These are phyloP conservation scores for Apoda limacodes DNA, from an alignment of 2,888 invertebrate species.

Conservation along the genomic window DNA sequence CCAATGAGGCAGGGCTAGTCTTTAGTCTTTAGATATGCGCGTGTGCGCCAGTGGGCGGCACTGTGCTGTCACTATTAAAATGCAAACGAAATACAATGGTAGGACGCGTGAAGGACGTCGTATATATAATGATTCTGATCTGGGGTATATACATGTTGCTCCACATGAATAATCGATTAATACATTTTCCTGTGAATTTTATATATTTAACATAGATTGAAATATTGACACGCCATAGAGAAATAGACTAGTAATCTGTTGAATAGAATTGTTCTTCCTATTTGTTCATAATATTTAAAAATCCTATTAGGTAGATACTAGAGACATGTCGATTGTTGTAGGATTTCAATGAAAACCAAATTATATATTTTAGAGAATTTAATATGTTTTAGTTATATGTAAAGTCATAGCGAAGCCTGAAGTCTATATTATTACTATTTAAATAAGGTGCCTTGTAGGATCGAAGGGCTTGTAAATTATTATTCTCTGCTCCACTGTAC, in stretches of 20 bases:
- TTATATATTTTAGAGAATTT: conserved; percentile 68
- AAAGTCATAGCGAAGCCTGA: conserved; percentile 67
- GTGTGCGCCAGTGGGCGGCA: conserved; percentile 48
- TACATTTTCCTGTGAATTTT: conserved; percentile 49
- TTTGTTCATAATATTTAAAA: conserved; percentile 66
- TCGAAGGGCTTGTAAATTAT: conserved; percentile 64
- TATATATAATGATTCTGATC: conserved; percentile 60
- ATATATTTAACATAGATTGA: too few relatives aligned
- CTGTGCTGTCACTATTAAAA: conserved; percentile 56
- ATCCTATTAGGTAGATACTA: conserved; percentile 67
- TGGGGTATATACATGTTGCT: conserved; percentile 56
- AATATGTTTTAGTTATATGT: conserved; percentile 63
- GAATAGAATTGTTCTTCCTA: conserved; percentile 66
- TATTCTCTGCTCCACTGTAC: conserved; percentile 60
- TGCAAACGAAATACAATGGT: conserved; percentile 65
- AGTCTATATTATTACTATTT: conserved; percentile 57
- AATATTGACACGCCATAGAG: conserved; percentile 43
- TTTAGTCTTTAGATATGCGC: conserved; percentile 41
- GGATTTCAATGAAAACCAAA: conserved; percentile 67
- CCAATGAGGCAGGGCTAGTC: too few relatives aligned
- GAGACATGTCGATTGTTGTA: conserved; percentile 63
- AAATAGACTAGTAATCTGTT: conserved; percentile 60
- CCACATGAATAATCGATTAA: conserved; percentile 68
- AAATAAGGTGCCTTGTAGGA: conserved; percentile 66
- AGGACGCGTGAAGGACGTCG: conserved; percentile 68